Conservation (phyloP, 2,888 invertebrate species). For the Venusia cambrica region DNA sequence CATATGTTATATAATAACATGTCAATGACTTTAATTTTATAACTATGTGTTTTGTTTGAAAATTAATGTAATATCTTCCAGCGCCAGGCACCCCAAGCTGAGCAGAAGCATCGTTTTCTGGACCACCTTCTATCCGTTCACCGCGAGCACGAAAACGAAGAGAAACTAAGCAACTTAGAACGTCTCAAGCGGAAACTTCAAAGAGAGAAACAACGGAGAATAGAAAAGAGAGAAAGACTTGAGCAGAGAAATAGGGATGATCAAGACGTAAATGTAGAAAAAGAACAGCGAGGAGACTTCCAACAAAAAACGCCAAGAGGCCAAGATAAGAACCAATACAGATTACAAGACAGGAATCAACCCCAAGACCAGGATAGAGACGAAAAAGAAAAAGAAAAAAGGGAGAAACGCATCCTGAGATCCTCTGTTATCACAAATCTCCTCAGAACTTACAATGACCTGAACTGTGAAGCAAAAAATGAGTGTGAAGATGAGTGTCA, state of each 20-base stretch:
- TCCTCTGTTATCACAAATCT: conserved; percentile 42
- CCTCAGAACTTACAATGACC: conserved; percentile 32
- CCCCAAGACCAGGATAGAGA: conserved; percentile 6
- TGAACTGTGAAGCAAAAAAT: conserved; percentile 40
- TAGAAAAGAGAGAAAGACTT: conserved; percentile 8
- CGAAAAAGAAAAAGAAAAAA: conserved; percentile 9
- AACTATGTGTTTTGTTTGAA: no score
- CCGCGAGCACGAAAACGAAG: neutral
- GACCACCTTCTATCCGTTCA: conserved; percentile 1
- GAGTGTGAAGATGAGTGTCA: conserved; percentile 42
- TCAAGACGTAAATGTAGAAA: conserved; percentile 12
- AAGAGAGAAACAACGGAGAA: conserved; percentile 3
- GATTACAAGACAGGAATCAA: conserved; percentile 3
- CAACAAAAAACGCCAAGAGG: conserved; percentile 6
- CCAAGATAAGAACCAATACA: conserved; percentile 6
- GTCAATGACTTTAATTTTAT: no score
- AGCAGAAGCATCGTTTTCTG: no score
- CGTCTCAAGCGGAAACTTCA: conserved; percentile 9
- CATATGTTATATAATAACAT: no score
- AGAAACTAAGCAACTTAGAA: conserved; percentile 8
- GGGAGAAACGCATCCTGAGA: no score
- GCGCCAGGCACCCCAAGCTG: no score
- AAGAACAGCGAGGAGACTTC: conserved; percentile 6
- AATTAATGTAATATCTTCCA: no score
- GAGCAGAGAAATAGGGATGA: conserved; percentile 13